Base-by-base conservation (phyloP, 1,140 invertebrate genomes). In the Macrocentrus cingulum region DNA sequence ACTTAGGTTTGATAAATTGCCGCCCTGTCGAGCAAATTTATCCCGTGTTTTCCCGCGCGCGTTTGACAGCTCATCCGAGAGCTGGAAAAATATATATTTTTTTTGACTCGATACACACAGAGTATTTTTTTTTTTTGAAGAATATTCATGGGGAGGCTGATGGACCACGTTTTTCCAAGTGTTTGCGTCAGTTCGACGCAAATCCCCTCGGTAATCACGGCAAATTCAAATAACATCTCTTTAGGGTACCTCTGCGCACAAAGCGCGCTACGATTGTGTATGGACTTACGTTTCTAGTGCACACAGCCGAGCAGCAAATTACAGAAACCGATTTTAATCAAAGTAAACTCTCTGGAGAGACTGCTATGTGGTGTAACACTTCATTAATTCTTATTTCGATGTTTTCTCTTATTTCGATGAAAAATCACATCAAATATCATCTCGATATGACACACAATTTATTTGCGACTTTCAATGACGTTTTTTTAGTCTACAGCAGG, bases 141-240 rank as follows among this genome's bases (percentile, higher is more conserved):
- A 16, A 48, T 3, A 20, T 8, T 22, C 7, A 36, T 6, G 9
- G 25, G 41, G 37, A 16, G 44, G 9, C 5, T 19, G 41, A 20
- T 15, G 18, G 41, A 20, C 11, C 18, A 42, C 37, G 36, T 54
- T 52, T 20, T 18, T 32, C 22, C 23, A 37, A 49, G 11, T 57
- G 45, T 48, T 49, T 57, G 44, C 25, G 20, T 19, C 37, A 61
- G 39, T 58, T 61, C 16, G 50, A 55, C 19, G 53, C 34, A 58
- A 61, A 57, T 57, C 60, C 55, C 55, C 49, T 56, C 41, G 55
- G 55, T 57, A 61, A 57, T 57, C 55, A 61, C 55, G 54, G 23
- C 42, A 61, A 61, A 61, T 61, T 58, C 60, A 61, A 61, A 61
- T 61, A 36, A 55, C 50, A 58, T 61, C 60, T 61, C 60, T 61